Evolutionary conservation across 2,888 invertebrate species (phyloP), one percentile per base, ranked within the genome.

Genomic region (Pollenia amentaria): DNA sequence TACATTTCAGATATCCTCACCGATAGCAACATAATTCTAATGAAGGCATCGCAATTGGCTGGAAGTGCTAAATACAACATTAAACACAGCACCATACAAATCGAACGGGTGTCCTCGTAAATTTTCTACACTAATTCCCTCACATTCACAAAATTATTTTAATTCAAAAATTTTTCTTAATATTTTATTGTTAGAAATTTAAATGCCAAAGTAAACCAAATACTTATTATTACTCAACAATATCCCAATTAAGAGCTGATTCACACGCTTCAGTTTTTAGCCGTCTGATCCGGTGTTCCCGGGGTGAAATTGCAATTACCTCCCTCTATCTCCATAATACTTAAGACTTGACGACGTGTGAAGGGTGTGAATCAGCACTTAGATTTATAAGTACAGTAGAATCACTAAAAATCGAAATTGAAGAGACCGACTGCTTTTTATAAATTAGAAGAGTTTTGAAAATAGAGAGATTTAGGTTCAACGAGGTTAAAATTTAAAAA

Each of bases 61-160:
- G 88, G 89, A 79, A 89, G 91, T 89, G 85, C 88, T 85, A 91
- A 90, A 84, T 93, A 92, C 88, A 90, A 92, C 83, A 92, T 93
- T 81, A 91, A 92, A 72, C 93, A 93, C 89, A 90, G 91, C 81
- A 93, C 93, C 48, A 92, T 93, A 87, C 93, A 93, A 91, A 92
- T 93, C 75, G 93, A 93, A 89, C 91, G 90, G 70, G 76, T 88
- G 81, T 85, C 89, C 85, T 85, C 89, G 69, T 90, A 90, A 89
- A 67, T 51, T 14, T 70, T 48, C 46, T 16, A 14, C 29, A 46
- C 9, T 10, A 10, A 16, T n/a, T 29, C 3, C 46, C 8, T 46
- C 18, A 44, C 21, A 57, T 55, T 44, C 53, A 69, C 44, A 77
- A 40, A n/a, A 14, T 40, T 18, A 42, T 18, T 44, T 7, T 0